Conservation (phyloP, 2,888 invertebrate genomes). For the Mamestra brassicae region DNA sequence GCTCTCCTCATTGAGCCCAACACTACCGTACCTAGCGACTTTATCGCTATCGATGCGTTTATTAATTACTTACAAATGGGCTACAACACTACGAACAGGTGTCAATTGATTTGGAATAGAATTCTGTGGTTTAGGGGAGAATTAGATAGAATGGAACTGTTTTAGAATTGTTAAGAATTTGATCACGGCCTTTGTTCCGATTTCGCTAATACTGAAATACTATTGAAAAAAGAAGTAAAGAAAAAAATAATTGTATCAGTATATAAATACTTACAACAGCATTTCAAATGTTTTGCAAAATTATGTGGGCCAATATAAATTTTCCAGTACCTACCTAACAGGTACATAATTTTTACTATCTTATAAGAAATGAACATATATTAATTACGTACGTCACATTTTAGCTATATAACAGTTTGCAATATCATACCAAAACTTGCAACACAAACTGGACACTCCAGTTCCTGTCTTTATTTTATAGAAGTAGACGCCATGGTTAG, state of each 20-base stretch:
- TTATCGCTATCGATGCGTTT: constrained; percentile 56
- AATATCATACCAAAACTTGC: too few species aligned
- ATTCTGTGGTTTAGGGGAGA: constrained; percentile 46
- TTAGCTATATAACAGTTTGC: too few species aligned
- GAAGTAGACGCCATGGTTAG: not conserved
- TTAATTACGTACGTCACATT: too few species aligned
- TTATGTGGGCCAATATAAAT: not conserved
- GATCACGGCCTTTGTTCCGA: not conserved
- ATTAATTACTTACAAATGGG: constrained; percentile 62
- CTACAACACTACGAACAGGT: constrained; percentile 50
- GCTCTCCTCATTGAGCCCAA: constrained; percentile 71
- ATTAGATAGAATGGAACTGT: not conserved
- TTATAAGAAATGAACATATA: too few species aligned
- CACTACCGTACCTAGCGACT: constrained; percentile 65
- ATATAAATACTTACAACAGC: too few species aligned
- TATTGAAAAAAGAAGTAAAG: too few species aligned
- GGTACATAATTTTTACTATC: too few species aligned
- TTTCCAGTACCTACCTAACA: not conserved
- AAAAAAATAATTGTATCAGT: too few species aligned
- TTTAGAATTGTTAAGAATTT: constrained; percentile 13
- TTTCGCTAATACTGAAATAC: not conserved
- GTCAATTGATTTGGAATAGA: constrained; percentile 53
- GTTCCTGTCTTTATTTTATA: not conserved
- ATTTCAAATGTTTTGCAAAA: not conserved
- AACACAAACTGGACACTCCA: too few species aligned